Percentiles rank a stretch among this genome's conserved stretches.
Evolutionary conservation across 2,888 invertebrate species (phyloP).

Genomic region (Apodemia zela): DNA sequence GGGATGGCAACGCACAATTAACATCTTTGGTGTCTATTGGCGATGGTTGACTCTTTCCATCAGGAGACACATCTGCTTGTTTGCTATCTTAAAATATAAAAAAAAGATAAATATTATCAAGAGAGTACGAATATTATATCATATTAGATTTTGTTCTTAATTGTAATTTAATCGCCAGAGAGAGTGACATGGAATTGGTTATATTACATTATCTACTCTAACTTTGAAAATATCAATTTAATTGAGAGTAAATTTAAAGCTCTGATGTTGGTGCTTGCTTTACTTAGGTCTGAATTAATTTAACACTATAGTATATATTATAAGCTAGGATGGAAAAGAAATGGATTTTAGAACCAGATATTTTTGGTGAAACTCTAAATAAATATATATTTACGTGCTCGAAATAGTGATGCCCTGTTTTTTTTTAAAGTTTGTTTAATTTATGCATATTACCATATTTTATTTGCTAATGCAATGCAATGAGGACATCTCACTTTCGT

Average conservation of each 20-base stretch:
- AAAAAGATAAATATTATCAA: too few species aligned
- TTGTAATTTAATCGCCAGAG: too few species aligned
- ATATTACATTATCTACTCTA: too few species aligned
- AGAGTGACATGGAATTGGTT: background rate
- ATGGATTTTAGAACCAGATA: background rate
- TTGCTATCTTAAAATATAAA: too few species aligned
- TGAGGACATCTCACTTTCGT: slow-evolving; percentile 8
- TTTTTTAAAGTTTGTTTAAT: background rate
- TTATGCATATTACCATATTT: background rate
- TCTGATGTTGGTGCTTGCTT: slow-evolving; percentile 6
- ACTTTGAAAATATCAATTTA: background rate
- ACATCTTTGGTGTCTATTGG: too few species aligned
- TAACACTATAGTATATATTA: background rate
- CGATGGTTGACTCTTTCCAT: too few species aligned
- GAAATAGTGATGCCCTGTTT: background rate
- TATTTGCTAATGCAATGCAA: background rate
- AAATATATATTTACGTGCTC: background rate
- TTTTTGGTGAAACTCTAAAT: background rate
- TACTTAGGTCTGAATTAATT: background rate
- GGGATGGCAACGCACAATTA: too few species aligned
- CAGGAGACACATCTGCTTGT: too few species aligned
- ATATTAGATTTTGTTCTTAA: too few species aligned
- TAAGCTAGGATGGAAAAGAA: background rate
- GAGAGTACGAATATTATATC: too few species aligned
- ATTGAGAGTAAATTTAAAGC: background rate